Base-by-base conservation (phyloP, 2,888 invertebrate species). In the Caenorhabditis becei region DNA sequence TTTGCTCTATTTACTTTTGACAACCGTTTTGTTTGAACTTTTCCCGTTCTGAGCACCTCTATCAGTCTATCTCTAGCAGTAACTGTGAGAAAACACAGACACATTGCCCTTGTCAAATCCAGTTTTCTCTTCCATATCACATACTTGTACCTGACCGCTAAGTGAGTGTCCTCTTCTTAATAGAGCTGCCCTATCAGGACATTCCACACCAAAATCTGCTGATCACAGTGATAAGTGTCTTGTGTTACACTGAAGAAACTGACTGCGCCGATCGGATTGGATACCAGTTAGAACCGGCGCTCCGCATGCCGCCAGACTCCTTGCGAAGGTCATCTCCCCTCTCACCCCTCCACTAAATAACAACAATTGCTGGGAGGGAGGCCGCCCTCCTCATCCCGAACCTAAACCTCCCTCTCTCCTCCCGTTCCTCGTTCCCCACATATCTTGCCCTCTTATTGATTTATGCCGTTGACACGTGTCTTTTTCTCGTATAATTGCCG, bases 251-350 rank as follows among this genome's bases (percentile, higher is more conserved):
- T 47, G 24, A 51, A 70, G 53, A 41, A 53, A 28, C 35, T 44
- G 37, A 41, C 54, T 28, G 24, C 56, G 53, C 37, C 61, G 8
- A n/a, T n/a, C 18, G 4, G 23, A 63, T 72, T 47, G 63, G 63
- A 72, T 72, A 72, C 72, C 72, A 72, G 72, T 72, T 63, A 59
- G 65, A 63, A 65, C 72, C 35, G 51, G 61, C 62, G 54, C 62
- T 61, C 61, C 18, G n/a, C 56, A 63, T 47, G 71, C 62, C 56
- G 72, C 23, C 72, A 63, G 59, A 74, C 74, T 74, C 74, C 56
- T 65, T 41, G 26, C 72, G 74, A 66, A 75, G 75, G 75, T 75
- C 75, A 75, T 66, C 58, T 14, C 7, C 41, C 41, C 41, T 41
- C 47, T 54, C 56, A 47, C 58, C 65, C 51, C 37, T 44, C 66